These are phyloP conservation scores for Dynastes hyllus DNA, from an alignment of 2,888 invertebrate species.

Conservation along the genomic window DNA sequence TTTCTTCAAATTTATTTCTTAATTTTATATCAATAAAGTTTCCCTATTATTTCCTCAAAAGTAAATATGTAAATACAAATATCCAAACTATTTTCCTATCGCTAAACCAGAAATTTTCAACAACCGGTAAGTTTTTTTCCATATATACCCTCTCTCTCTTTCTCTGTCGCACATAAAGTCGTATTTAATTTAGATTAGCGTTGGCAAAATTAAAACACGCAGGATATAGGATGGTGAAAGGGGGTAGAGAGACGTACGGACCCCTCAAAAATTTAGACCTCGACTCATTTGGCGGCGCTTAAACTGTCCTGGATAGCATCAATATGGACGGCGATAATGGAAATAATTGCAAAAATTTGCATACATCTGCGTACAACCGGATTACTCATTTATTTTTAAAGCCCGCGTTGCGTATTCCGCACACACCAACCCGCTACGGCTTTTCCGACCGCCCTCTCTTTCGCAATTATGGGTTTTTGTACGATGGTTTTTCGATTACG, in stretches of 20 bases:
- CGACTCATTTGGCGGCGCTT: conserved; percentile 13
- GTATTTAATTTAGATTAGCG: conserved; percentile 22
- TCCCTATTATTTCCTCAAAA: no score
- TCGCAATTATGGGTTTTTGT: not conserved
- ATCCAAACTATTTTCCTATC: no score
- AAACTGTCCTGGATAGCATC: conserved; percentile 32
- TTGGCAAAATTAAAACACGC: not conserved
- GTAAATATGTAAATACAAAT: no score
- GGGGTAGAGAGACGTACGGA: not conserved
- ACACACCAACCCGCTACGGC: not conserved
- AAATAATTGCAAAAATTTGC: conserved; percentile 45
- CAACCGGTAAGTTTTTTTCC: no score
- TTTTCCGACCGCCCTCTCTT: not conserved
- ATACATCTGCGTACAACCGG: conserved; percentile 43
- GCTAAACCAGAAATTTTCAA: no score
- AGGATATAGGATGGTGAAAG: not conserved
- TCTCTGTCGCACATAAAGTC: not conserved
- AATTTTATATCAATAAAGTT: no score
- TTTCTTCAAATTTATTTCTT: no score
- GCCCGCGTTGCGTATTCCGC: not conserved
- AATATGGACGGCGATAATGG: conserved; percentile 43
- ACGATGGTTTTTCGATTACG: not conserved
- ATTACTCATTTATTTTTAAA: conserved; percentile 42
- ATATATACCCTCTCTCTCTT: no score
- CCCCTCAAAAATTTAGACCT: conserved; percentile 2